A percentile compares a stretch with the other conserved stretches of the same genome.
These are phyloP conservation scores for Hippoglossus hippoglossus DNA, from an alignment of 2,797 vertebrate genomes.

Conservation along the genomic window DNA sequence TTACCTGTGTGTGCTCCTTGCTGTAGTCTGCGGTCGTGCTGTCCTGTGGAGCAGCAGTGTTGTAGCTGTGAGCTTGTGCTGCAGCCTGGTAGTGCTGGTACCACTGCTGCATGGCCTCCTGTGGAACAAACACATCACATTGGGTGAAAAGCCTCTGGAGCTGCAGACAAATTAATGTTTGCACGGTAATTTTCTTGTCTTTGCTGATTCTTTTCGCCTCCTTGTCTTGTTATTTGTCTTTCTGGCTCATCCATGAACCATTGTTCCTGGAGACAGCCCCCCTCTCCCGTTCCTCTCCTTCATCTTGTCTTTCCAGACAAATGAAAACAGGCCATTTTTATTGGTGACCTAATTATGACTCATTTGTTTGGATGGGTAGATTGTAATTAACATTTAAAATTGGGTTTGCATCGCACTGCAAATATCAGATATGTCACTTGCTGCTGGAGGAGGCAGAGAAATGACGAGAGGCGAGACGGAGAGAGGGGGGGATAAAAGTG, in stretches of 20 bases:
- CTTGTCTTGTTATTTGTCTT: background rate
- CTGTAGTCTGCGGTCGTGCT: slow-evolving; percentile 75
- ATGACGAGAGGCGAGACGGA: background rate
- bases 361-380: slow-evolving; percentile 60
- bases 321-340: slow-evolving; percentile 60
- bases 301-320: slow-evolving; percentile 61
- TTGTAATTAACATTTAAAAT: slow-evolving; percentile 74
- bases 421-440: slow-evolving; percentile 67
- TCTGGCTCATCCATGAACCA: slow-evolving; percentile 34
- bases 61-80: slow-evolving; percentile 82
- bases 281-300: slow-evolving; percentile 34
- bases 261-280: slow-evolving; percentile 42
- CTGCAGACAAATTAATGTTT: slow-evolving; percentile 28
- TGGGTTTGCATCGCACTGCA: slow-evolving; percentile 44
- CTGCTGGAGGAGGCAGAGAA: slow-evolving; percentile 35
- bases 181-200: slow-evolving; percentile 21
- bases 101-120: slow-evolving; percentile 89
- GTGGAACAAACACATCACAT: slow-evolving; percentile 25
- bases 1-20: slow-evolving; percentile 86
- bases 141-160: slow-evolving; percentile 1
- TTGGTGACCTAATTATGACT: slow-evolving; percentile 68
- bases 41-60: slow-evolving; percentile 74
- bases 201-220: slow-evolving; percentile 10
- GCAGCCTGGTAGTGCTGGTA: slow-evolving; percentile 86
- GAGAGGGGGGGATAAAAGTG: background rate